Percentiles rank a stretch among this genome's conserved stretches.
Conservation (phyloP, 2,888 invertebrate species). For the Atrina japonica region DNA sequence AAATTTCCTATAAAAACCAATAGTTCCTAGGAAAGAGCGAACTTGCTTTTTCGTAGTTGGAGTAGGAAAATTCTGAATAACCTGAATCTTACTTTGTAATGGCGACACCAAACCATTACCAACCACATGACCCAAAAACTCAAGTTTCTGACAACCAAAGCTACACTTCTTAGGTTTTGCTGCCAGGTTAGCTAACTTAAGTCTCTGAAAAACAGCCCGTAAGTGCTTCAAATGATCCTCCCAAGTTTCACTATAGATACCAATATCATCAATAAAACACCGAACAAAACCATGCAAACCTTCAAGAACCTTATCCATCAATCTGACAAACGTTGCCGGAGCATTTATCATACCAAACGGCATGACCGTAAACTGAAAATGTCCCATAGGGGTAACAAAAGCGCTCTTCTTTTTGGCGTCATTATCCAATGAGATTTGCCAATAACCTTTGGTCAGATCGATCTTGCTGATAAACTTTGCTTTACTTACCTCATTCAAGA, state of each 20-base stretch:
- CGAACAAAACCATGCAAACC: not conserved
- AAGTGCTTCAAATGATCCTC: constrained; percentile 20
- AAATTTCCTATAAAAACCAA: constrained; percentile 40
- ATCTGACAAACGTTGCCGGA: no score
- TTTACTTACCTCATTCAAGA: no score
- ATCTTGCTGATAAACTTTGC: no score
- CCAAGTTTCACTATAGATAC: constrained; percentile 18
- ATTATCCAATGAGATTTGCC: no score
- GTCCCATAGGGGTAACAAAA: no score
- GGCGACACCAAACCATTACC: constrained; percentile 23
- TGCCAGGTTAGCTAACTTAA: constrained; percentile 12
- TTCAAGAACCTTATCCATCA: not conserved
- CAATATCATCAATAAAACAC: constrained; percentile 18
- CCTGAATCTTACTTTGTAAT: constrained; percentile 19
- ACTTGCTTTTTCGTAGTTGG: constrained; percentile 24
- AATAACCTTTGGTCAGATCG: no score
- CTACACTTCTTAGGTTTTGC: constrained; percentile 32
- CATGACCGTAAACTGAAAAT: no score
- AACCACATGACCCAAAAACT: constrained; percentile 29
- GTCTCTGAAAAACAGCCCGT: not conserved
- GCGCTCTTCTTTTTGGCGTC: no score
- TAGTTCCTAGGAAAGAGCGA: constrained; percentile 36
- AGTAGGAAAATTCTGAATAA: constrained; percentile 21
- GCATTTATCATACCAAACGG: no score
- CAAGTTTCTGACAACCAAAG: constrained; percentile 25